phyloP scores from a whole-genome alignment of 2,797 vertebrate genomes.

The Orestias chungarensis region DNA sequence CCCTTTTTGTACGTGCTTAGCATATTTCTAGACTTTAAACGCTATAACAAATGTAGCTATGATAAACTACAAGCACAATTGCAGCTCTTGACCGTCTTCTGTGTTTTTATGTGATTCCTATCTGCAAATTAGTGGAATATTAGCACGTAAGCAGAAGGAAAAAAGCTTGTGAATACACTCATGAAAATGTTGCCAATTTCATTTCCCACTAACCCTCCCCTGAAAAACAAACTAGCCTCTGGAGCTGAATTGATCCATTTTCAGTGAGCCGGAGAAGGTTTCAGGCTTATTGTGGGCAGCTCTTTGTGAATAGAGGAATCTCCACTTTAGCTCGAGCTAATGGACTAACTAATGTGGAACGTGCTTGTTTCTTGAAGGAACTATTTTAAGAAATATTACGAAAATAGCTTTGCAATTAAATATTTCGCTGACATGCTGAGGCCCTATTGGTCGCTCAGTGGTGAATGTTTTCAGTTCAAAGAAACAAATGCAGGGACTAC shows the following conservation, averaged over 20 bases:
- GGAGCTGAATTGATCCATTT: slow-evolving; percentile 14
- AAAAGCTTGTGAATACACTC: slow-evolving; percentile 2
- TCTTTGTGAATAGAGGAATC: slow-evolving; percentile 43
- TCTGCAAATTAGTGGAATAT: background rate
- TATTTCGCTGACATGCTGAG: background rate
- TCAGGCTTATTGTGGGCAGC: slow-evolving; percentile 23
- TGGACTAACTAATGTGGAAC: background rate
- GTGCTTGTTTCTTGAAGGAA: background rate
- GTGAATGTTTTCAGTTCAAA: background rate
- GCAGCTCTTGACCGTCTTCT: background rate
- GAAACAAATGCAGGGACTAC: background rate
- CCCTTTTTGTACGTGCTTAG: no score
- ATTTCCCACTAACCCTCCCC: background rate
- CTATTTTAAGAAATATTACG: background rate
- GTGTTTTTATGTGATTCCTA: slow-evolving; percentile 6
- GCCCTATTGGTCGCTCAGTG: background rate
- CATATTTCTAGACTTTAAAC: background rate
- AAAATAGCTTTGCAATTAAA: background rate
- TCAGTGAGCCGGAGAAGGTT: slow-evolving; percentile 31
- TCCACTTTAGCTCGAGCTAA: slow-evolving; percentile 10
- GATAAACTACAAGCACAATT: background rate
- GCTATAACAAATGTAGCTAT: background rate
- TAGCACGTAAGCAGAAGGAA: background rate
- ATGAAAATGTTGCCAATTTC: slow-evolving; percentile 9
- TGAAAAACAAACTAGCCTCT: slow-evolving; percentile 10